Percentiles rank a stretch among this genome's conserved stretches.
phyloP scores from a whole-genome alignment of 64 coral and sea anemone genomes.

The Cladopsammia gracilis region DNA sequence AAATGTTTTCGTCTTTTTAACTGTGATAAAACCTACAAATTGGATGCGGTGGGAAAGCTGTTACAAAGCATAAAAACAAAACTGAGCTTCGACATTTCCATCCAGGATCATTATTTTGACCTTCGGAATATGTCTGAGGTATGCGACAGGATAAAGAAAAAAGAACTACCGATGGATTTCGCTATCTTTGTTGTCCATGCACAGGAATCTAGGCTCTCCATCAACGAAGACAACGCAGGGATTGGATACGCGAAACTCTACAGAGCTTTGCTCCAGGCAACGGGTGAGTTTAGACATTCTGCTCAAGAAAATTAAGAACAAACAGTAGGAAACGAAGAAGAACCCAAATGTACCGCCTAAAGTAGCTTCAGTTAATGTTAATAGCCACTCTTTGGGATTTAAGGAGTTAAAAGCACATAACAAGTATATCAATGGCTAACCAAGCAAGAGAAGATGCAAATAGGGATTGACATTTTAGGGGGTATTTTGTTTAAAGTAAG shows the following conservation, averaged over 20 bases:
- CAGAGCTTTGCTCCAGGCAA: constrained; percentile 56
- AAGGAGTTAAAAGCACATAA: no score
- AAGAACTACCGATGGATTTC: background rate
- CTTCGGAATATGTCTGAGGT: constrained; percentile 63
- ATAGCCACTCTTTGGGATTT: no score
- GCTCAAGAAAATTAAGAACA: no score
- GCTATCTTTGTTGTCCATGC: constrained; percentile 90
- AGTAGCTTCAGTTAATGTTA: background rate
- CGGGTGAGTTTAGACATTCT: constrained; percentile 33
- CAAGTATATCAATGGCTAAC: no score
- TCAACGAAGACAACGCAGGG: constrained; percentile 74
- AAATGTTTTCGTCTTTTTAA: constrained; percentile 74
- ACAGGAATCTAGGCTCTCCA: constrained; percentile 68
- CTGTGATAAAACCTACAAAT: constrained; percentile 69
- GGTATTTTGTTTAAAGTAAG: no score
- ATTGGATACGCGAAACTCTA: constrained; percentile 83
- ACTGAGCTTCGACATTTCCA: background rate
- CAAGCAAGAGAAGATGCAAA: no score
- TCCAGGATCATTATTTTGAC: constrained; percentile 59
- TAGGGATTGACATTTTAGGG: no score
- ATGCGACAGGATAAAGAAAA: background rate
- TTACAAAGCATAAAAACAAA: background rate
- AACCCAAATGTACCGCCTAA: no score
- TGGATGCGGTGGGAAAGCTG: constrained; percentile 53
- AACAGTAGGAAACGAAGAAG: no score